Conservation (phyloP, 2,797 vertebrate species). For the Siniperca scherzeri region DNA sequence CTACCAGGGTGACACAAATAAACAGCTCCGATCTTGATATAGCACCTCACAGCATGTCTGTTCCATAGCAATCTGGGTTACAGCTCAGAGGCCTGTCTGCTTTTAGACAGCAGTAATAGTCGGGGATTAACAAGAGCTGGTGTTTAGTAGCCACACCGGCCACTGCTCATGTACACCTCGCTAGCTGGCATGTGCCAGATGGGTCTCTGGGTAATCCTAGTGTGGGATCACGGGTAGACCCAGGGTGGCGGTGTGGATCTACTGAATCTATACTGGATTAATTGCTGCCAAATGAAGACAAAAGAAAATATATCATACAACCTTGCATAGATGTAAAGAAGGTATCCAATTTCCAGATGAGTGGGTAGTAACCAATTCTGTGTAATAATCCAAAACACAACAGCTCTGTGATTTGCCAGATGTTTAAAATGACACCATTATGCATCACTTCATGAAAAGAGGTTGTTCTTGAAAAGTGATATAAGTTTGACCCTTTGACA, state of each 20-base stretch:
- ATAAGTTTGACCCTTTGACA: slow-evolving; percentile 14
- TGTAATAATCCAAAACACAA: slow-evolving; percentile 12
- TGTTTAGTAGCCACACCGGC: slow-evolving; percentile 28
- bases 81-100: slow-evolving; percentile 49
- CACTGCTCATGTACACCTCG: slow-evolving; percentile 24
- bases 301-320: slow-evolving; percentile 10
- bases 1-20: slow-evolving; percentile 46
- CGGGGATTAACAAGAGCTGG: slow-evolving; percentile 54
- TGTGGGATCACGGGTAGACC: slow-evolving; percentile 59
- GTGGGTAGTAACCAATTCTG: neutral
- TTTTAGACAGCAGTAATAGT: slow-evolving; percentile 39
- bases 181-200: slow-evolving; percentile 63
- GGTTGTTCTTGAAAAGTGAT: slow-evolving; percentile 21
- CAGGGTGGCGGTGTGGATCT: slow-evolving; percentile 20
- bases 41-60: slow-evolving; percentile 41
- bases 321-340: neutral
- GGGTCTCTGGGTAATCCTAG: slow-evolving; percentile 81
- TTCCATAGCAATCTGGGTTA: slow-evolving; percentile 29
- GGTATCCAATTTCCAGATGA: neutral
- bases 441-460: slow-evolving; percentile 10
- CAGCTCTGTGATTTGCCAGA: slow-evolving; percentile 1
- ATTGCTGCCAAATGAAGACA: slow-evolving; percentile 11
- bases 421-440: slow-evolving; percentile 1
- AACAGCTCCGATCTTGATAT: slow-evolving; percentile 52
- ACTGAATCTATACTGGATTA: slow-evolving; percentile 39